Conservation (phyloP, 1,140 invertebrate genomes). For the Neoseiulus cucumeris region DNA sequence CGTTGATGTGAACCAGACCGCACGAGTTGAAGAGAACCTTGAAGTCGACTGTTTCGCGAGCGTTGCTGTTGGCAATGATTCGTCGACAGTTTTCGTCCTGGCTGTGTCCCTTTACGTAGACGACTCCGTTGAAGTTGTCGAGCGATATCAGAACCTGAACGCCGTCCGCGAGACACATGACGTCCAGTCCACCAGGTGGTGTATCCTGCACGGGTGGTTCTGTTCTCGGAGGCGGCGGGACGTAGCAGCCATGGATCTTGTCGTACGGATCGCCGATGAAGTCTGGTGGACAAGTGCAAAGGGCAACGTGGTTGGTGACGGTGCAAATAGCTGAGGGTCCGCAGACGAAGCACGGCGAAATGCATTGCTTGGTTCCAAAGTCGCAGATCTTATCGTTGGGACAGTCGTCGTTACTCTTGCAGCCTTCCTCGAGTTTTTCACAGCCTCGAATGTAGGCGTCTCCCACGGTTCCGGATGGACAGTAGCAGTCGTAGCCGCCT, state of each 20-base stretch:
- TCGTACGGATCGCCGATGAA: constrained; percentile 42
- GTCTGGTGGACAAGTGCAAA: constrained; percentile 49
- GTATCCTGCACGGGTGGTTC: constrained; percentile 67
- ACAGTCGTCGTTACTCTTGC: constrained; percentile 50
- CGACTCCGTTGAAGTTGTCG: constrained; percentile 60
- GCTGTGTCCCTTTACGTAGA: constrained; percentile 83
- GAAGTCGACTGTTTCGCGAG: constrained; percentile 52
- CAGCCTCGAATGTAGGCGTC: constrained; percentile 48
- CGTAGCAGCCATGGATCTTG: constrained; percentile 39
- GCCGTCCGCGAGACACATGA: constrained; percentile 71
- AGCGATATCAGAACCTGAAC: constrained; percentile 67
- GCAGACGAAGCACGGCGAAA: constrained; percentile 48
- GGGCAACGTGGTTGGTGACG: constrained; percentile 48
- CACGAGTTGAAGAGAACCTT: constrained; percentile 78
- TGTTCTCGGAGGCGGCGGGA: constrained; percentile 37
- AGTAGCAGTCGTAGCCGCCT: constrained; percentile 56
- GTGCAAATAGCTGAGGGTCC: constrained; percentile 56
- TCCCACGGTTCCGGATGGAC: constrained; percentile 50
- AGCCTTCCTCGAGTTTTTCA: constrained; percentile 43
- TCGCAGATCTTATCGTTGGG: constrained; percentile 52
- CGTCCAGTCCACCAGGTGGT: constrained; percentile 29
- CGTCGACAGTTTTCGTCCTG: constrained; percentile 70
- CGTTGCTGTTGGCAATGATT: constrained; percentile 46
- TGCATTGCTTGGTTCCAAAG: constrained; percentile 22
- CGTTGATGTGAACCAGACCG: constrained; percentile 71